Evolutionary conservation across 2,113 vertebrate species (phyloP), one percentile per base, ranked within the genome.

Genomic region (Odontophorus gujanensis): DNA sequence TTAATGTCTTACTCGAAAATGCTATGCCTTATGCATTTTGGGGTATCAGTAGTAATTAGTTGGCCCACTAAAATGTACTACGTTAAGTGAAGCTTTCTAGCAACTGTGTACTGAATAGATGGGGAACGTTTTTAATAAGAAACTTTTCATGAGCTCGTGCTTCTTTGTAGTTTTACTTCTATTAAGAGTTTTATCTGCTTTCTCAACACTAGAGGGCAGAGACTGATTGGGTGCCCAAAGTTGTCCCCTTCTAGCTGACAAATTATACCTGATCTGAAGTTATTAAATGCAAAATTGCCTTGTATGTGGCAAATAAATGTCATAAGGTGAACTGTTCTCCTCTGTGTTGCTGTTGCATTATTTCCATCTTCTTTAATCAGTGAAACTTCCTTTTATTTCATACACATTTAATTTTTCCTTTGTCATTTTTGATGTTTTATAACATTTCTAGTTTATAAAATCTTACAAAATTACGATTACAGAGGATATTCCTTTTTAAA

Each of bases 181-280:
- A 28, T 61, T 53, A 87, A 90, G 89, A 81, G 63, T 96, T 98
- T 96, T 69, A 97, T 98, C 97, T 98, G 90, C 95, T 97, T 98
- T 98, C 96, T 97, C 97, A 97, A 98, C 98, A 96, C 98, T 98
- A 98, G 98, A 98, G 98, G 98, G 98, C 98, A 98, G 97, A 97
- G 94, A 95, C 93, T 94, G 96, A 96, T 97, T 85, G 83, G 96
- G 88, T 96, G 97, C 98, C 97, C 96, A 97, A 97, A 98, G 94
- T 96, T 96, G 79, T 96, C 91, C 95, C 97, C 97, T 96, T 95
- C 84, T 53, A 96, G 71, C 94, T 95, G 96, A 94, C 96, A 95
- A 96, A 92, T 96, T 81, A 92, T 86, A 90, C 96, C 95, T 95
- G 95, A 95, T 96, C 97, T 96, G 38, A 81, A 76, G 36, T 93